These are phyloP conservation scores for Sylvia borin DNA, from an alignment of 2,797 vertebrate species.

Conservation along the genomic window DNA sequence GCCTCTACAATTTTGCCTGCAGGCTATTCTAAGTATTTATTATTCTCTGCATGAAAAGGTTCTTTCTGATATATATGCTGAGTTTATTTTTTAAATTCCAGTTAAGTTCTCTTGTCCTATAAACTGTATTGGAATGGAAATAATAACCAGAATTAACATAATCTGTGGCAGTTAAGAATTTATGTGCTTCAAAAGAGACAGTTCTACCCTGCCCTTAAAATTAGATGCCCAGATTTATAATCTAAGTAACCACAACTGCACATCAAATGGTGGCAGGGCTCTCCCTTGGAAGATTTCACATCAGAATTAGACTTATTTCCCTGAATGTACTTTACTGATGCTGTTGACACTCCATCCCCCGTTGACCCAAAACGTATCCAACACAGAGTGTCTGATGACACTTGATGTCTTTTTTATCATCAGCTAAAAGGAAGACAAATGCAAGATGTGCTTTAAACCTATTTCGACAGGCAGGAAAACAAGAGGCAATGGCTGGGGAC, in stretches of 20 bases:
- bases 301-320: background rate
- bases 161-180: constrained; percentile 69
- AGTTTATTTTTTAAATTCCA: constrained; percentile 78
- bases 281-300: background rate
- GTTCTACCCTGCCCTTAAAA: constrained; percentile 55
- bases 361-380: background rate
- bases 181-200: constrained; percentile 52
- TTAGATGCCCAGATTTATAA: constrained; percentile 42
- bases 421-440: background rate
- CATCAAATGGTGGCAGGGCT: constrained; percentile 27
- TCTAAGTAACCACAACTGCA: background rate
- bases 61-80: constrained; percentile 72
- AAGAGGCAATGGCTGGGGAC: background rate
- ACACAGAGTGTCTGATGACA: background rate
- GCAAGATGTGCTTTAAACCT: background rate
- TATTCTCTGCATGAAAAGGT: constrained; percentile 75
- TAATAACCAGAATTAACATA: constrained; percentile 73
- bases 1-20: constrained; percentile 72
- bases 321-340: background rate
- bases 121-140: constrained; percentile 70
- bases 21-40: constrained; percentile 72
- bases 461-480: background rate
- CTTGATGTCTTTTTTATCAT: background rate
- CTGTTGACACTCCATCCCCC: background rate
- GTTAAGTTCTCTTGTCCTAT: constrained; percentile 67